These are phyloP conservation scores for Sciurus carolinensis DNA, from an alignment of 2,797 vertebrate genomes.

Conservation along the genomic window DNA sequence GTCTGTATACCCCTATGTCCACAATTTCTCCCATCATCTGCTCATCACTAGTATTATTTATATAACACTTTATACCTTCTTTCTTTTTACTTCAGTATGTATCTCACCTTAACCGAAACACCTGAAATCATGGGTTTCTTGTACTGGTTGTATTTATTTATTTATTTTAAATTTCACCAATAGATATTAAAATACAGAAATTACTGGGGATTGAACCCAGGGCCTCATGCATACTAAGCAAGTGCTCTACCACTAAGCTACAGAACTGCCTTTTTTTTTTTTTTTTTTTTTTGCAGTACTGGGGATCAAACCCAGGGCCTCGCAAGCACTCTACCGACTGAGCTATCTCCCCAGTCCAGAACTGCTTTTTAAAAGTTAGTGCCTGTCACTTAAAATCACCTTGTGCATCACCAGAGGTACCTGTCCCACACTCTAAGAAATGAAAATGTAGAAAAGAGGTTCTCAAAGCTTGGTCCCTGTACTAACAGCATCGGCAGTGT, in stretches of 20 bases:
- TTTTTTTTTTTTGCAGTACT: too few relatives aligned
- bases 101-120: slow-evolving; percentile 9
- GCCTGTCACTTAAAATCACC: background rate
- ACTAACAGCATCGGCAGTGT: background rate
- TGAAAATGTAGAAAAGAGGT: background rate
- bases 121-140: background rate
- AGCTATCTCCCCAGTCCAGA: background rate
- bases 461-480: background rate
- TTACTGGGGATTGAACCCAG: too few relatives aligned
- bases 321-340: too few relatives aligned
- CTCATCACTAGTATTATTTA: background rate
- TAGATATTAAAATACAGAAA: background rate
- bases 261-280: too few relatives aligned
- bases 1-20: too few relatives aligned
- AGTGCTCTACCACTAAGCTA: too few relatives aligned
- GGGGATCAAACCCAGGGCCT: too few relatives aligned
- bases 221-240: too few relatives aligned
- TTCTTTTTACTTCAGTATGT: slow-evolving; percentile 17
- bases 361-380: background rate
- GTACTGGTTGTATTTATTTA: background rate
- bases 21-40: background rate
- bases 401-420: background rate
- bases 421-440: background rate
- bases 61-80: background rate
- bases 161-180: background rate